Conservation (phyloP, 2,113 vertebrate genomes). For the Pteronura brasiliensis region DNA sequence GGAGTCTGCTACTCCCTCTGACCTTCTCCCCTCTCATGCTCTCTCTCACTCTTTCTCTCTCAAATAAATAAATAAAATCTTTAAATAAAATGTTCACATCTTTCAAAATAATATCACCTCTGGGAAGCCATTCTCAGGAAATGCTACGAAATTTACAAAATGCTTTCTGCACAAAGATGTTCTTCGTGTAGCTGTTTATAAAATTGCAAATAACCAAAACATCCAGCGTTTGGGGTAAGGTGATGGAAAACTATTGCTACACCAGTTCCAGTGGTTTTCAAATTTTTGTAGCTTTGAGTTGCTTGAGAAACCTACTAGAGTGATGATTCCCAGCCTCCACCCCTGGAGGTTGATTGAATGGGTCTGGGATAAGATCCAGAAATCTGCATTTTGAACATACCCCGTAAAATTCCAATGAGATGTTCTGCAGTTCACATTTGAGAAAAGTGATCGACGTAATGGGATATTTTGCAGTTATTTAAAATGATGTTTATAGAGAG, state of each 20-base stretch:
- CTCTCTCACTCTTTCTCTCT: too few species aligned
- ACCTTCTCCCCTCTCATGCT: too few species aligned
- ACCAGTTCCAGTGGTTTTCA: not conserved
- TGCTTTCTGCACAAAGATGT: constrained; percentile 16
- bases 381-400: constrained; percentile 56
- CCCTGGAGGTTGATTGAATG: constrained; percentile 23
- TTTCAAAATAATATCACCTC: not conserved
- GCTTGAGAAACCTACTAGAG: constrained; percentile 24
- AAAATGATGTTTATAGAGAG: constrained; percentile 64
- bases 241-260: not conserved
- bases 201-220: not conserved
- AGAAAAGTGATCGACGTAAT: constrained; percentile 46
- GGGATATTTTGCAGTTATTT: constrained; percentile 49
- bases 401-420: constrained; percentile 19
- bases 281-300: constrained; percentile 22
- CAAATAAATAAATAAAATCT: too few species aligned
- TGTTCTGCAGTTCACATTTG: constrained; percentile 44
- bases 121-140: not conserved
- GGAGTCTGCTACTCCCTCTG: too few species aligned
- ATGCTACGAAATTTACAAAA: not conserved
- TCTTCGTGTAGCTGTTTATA: constrained; percentile 7
- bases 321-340: constrained; percentile 19
- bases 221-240: not conserved
- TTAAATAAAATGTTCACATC: not conserved
- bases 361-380: constrained; percentile 60